Conservation (phyloP, 2,888 invertebrate genomes). For the Neocrepidodera transversa region DNA sequence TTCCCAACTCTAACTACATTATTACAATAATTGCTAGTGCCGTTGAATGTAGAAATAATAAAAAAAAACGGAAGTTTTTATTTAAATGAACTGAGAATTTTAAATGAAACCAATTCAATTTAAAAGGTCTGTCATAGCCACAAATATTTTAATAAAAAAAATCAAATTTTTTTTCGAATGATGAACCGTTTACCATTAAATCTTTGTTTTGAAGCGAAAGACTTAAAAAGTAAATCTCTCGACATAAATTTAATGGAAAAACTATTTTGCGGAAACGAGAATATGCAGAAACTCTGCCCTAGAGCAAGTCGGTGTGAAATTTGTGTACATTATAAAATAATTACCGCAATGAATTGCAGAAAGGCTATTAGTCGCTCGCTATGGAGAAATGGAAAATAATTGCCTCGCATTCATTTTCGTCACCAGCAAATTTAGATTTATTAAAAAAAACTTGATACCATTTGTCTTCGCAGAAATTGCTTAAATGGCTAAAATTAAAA, state of each 20-base stretch:
- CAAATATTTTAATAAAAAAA: too few species aligned
- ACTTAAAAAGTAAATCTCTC: not conserved
- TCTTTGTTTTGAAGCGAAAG: not conserved
- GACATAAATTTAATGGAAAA: slow-evolving; percentile 7
- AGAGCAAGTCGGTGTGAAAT: slow-evolving; percentile 4
- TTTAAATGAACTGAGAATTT: too few species aligned
- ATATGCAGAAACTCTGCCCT: not conserved
- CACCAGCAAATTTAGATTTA: slow-evolving; percentile 13
- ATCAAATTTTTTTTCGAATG: too few species aligned
- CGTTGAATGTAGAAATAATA: too few species aligned
- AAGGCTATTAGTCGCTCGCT: slow-evolving; percentile 17
- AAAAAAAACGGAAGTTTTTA: too few species aligned
- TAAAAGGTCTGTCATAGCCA: too few species aligned
- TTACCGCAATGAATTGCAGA: slow-evolving; percentile 23
- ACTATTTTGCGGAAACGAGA: slow-evolving; percentile 12
- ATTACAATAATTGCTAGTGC: too few species aligned
- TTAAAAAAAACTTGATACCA: slow-evolving; percentile 11
- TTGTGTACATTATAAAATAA: slow-evolving; percentile 22
- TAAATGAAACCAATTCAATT: too few species aligned
- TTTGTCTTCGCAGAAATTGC: slow-evolving; percentile 4
- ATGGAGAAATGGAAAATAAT: slow-evolving; percentile 25
- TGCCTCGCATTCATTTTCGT: slow-evolving; percentile 23
- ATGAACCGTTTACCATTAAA: too few species aligned
- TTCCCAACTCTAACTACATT: too few species aligned
- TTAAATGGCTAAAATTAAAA: not conserved